phyloP scores from a whole-genome alignment of 2,888 invertebrate species.

The Meiosimyza decipiens region DNA sequence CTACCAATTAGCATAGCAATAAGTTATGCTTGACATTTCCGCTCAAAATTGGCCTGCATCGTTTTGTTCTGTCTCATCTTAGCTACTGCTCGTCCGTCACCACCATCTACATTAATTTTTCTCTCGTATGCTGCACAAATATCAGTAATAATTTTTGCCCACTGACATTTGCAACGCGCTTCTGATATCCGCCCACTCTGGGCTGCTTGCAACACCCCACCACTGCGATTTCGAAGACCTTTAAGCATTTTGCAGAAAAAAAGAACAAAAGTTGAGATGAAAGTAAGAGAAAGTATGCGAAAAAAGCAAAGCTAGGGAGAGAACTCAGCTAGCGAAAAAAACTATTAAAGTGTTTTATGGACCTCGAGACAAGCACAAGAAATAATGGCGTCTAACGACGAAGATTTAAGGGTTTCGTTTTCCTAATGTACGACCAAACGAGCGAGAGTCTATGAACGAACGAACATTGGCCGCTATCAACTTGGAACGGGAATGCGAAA shows the following conservation, averaged over 20 bases:
- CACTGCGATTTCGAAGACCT: conserved; percentile 44
- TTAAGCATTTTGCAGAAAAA: neutral
- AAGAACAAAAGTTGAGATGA: neutral
- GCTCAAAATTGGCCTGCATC: conserved; percentile 43
- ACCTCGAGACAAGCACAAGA: conserved; percentile 63
- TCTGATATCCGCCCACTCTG: conserved; percentile 41
- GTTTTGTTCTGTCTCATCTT: conserved; percentile 31
- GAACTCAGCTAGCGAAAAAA: conserved; percentile 48
- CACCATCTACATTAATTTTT: neutral
- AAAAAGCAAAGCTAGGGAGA: conserved; percentile 20
- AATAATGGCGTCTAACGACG: conserved; percentile 63
- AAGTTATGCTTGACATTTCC: conserved; percentile 15
- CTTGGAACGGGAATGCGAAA: conserved; percentile 22
- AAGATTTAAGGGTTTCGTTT: conserved; percentile 51
- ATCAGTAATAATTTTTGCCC: conserved; percentile 54
- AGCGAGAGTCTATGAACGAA: neutral
- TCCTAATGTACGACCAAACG: conserved; percentile 26
- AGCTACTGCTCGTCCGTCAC: neutral
- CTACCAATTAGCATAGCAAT: conserved; percentile 22
- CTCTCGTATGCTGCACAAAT: conserved; percentile 44
- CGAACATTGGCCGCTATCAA: neutral
- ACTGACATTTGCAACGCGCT: conserved; percentile 24
- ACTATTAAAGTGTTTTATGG: conserved; percentile 67
- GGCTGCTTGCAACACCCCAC: conserved; percentile 36
- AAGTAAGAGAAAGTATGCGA: neutral